A percentile compares a stretch with the other conserved stretches of the same genome.
Evolutionary conservation across 64 coral and sea anemone species (phyloP).

Genomic region (Stichodactyla helianthus): DNA sequence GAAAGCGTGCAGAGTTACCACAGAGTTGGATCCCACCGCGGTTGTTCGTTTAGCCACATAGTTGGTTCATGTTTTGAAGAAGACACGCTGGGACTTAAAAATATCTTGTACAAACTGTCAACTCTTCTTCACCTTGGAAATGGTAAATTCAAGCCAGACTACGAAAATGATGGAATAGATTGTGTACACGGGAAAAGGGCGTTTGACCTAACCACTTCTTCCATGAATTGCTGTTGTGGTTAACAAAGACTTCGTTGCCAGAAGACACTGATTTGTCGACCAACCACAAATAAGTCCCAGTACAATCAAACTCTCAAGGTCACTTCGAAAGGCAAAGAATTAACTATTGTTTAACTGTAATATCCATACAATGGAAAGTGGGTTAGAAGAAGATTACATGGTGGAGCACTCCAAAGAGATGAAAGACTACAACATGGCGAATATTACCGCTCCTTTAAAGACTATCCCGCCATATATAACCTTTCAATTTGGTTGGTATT

Average conservation of each 20-base stretch:
- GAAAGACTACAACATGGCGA: neutral
- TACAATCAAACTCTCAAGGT: neutral
- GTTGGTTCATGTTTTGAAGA: neutral
- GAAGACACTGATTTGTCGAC: neutral
- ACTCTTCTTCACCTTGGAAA: neutral
- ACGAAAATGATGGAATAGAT: neutral
- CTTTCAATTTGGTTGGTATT: conserved; percentile 72
- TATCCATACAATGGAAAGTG: conserved; percentile 21
- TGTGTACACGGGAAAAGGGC: neutral
- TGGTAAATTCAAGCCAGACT: neutral
- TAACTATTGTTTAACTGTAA: neutral
- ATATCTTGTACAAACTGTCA: neutral
- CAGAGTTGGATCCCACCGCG: too few relatives aligned
- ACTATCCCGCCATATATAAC: conserved; percentile 1
- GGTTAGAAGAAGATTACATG: neutral
- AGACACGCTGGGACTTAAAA: neutral
- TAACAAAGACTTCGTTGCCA: neutral
- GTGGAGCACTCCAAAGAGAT: neutral
- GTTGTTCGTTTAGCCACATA: neutral
- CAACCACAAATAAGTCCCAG: neutral
- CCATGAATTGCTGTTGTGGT: neutral
- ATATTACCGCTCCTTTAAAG: neutral
- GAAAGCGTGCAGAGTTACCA: neutral
- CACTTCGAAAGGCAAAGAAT: neutral
- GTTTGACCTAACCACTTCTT: neutral